These are phyloP conservation scores for Caretta caretta DNA, from an alignment of 2,113 vertebrate species.

Conservation along the genomic window DNA sequence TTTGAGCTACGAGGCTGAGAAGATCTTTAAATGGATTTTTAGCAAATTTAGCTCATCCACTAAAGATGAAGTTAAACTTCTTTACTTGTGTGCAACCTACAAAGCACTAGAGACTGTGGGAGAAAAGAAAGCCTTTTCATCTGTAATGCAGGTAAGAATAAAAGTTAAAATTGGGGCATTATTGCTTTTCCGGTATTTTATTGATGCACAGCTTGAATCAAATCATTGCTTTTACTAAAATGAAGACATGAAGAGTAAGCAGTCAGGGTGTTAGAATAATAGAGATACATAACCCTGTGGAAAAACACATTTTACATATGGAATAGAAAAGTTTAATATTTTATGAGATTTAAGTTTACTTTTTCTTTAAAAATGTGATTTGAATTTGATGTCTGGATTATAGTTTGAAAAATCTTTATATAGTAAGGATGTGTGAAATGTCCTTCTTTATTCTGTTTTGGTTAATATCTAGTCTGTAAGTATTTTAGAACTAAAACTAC, in stretches of 20 bases:
- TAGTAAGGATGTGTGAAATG: neutral
- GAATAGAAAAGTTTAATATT: neutral
- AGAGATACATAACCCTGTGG: neutral
- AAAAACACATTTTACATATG: neutral
- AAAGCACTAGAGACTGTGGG: constrained; percentile 95
- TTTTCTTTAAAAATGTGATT: neutral
- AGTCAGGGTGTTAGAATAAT: neutral
- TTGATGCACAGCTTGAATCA: neutral
- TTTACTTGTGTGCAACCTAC: constrained; percentile 95
- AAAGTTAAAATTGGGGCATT: neutral
- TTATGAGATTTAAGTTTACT: neutral
- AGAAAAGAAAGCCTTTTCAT: constrained; percentile 97
- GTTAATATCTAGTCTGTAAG: neutral
- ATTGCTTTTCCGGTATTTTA: neutral
- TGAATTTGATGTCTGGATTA: neutral
- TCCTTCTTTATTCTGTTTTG: neutral
- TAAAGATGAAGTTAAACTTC: constrained; percentile 97
- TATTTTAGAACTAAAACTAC: neutral
- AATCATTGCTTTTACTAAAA: neutral
- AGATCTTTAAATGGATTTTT: constrained; percentile 99
- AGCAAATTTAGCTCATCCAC: constrained; percentile 92
- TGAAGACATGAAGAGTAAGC: neutral
- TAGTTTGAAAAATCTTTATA: neutral
- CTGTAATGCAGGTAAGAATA: constrained; percentile 93
- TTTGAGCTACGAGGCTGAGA: constrained; percentile 97